These are phyloP conservation scores for Pteria penguin DNA, from an alignment of 2,888 invertebrate species.

Conservation along the genomic window DNA sequence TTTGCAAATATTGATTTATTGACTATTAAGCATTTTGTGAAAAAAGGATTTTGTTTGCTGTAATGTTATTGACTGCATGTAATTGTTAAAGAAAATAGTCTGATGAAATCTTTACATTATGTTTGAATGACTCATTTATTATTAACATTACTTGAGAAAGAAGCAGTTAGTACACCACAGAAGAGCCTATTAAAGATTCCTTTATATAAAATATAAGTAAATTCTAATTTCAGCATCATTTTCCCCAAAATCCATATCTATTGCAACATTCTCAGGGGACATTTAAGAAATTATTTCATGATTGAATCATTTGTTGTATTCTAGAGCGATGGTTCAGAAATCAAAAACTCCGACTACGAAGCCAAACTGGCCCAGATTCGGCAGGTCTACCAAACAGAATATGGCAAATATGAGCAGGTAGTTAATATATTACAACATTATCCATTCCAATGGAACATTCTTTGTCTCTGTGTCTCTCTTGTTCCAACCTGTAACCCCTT, in stretches of 20 bases:
- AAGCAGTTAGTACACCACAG: no score
- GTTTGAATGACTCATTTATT: no score
- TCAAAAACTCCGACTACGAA: conserved; percentile 68
- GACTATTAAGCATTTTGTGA: no score
- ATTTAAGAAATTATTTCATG: conserved; percentile 4
- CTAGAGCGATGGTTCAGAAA: conserved; percentile 57
- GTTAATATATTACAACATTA: conserved; percentile 13
- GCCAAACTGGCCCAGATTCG: conserved; percentile 67
- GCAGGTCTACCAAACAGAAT: conserved; percentile 66
- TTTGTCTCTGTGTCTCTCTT: not conserved
- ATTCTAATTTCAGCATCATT: not conserved
- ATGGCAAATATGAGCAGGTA: conserved; percentile 68
- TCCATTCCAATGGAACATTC: conserved; percentile 4
- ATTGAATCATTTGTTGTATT: conserved; percentile 38
- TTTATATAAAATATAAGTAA: no score
- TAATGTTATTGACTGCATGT: no score
- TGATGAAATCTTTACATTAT: no score
- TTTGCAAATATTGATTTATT: no score
- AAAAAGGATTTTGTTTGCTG: no score
- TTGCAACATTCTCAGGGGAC: not conserved
- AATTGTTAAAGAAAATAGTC: no score
- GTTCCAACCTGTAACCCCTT: not conserved
- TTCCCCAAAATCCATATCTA: conserved; percentile 8
- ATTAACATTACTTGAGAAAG: no score
- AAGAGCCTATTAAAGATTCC: no score